Base-by-base conservation (phyloP, 2,797 vertebrate species). In the Chloroceryle inda region DNA sequence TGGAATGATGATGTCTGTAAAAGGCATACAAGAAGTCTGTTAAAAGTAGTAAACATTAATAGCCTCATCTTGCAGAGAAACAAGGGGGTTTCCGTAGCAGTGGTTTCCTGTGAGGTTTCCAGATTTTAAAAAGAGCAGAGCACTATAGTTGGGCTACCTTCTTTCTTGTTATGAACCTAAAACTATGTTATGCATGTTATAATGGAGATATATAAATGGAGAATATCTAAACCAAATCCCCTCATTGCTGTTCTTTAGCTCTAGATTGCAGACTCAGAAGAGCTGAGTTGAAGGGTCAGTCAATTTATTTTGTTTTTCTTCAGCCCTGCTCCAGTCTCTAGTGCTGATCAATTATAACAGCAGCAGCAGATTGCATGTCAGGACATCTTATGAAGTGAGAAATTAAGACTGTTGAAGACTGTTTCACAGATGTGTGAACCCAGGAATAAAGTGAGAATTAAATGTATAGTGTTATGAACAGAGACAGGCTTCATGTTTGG, bases 371-470 rank as follows among this genome's bases (percentile, higher is more conserved):
- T 35, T 90, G 77, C 52, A 26, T 79, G 83, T 91, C 79, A 82
- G 64, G 59, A 31, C 59, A 53, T 78, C 40, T 88, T 84, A 71
- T 12, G 31, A 95, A 73, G 52, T 90, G 91, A 95, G 77, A 94
- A 92, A 82, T 79, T 53, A 74, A 52, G 63, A 27, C 42, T 69
- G 35, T 69, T 61, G 74, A 75, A 76, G 75, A 35, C 61, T 72
- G 2, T 31, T 78, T 95, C 62, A 81, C 47, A 76, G 50, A n/a
- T 62, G 45, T 86, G 55, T 73, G 59, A 94, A n/a, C 19, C 17
- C 50, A 86, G 40, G 66, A 89, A 40, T 73, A 37, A 87, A 83
- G 64, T 83, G 80, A 91, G 64, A 92, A 95, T 89, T 85, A 49
- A 89, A 31, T 71, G 4, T 52, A 20, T 23, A 23, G 26, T 37